These are phyloP conservation scores for Cerceris rybyensis DNA, from an alignment of 2,888 invertebrate genomes.

Conservation along the genomic window DNA sequence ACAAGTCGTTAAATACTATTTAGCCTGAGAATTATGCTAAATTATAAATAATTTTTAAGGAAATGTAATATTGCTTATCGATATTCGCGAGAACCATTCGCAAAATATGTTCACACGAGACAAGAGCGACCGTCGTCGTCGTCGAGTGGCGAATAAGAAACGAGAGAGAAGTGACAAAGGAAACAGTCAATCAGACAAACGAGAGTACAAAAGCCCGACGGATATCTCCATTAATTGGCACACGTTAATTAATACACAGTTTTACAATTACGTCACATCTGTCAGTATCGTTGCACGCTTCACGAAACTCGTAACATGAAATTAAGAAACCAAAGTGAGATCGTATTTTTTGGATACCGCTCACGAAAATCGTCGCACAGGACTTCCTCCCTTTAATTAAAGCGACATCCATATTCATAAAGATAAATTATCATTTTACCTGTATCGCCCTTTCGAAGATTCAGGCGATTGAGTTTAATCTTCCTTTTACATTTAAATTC, in stretches of 20 bases:
- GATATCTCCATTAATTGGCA: slow-evolving; percentile 67
- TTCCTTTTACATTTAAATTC: slow-evolving; percentile 5
- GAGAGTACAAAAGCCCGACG: slow-evolving; percentile 67
- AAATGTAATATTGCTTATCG: no score
- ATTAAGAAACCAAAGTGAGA: slow-evolving; percentile 15
- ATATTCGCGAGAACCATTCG: slow-evolving; percentile 51
- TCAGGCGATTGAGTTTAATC: not conserved
- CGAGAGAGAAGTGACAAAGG: slow-evolving; percentile 56
- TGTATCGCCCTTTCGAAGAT: not conserved
- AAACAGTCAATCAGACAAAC: slow-evolving; percentile 70
- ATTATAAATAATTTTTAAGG: no score
- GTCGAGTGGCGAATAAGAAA: slow-evolving; percentile 44
- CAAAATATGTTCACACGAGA: slow-evolving; percentile 59
- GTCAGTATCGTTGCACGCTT: slow-evolving; percentile 43
- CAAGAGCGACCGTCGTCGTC: slow-evolving; percentile 28
- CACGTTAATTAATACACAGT: slow-evolving; percentile 69
- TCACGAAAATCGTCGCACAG: slow-evolving; percentile 44
- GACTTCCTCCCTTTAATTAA: slow-evolving; percentile 35
- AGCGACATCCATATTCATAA: slow-evolving; percentile 48
- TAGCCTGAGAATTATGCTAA: no score
- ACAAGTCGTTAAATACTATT: no score
- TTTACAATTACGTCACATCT: slow-evolving; percentile 56
- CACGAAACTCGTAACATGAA: slow-evolving; percentile 19
- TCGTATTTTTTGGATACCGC: slow-evolving; percentile 33
- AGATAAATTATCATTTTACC: slow-evolving; percentile 40